Percentiles rank a stretch among this genome's conserved stretches.
These are phyloP conservation scores for Pomatorhinus ruficollis DNA, from an alignment of 2,113 vertebrate species.

Conservation along the genomic window DNA sequence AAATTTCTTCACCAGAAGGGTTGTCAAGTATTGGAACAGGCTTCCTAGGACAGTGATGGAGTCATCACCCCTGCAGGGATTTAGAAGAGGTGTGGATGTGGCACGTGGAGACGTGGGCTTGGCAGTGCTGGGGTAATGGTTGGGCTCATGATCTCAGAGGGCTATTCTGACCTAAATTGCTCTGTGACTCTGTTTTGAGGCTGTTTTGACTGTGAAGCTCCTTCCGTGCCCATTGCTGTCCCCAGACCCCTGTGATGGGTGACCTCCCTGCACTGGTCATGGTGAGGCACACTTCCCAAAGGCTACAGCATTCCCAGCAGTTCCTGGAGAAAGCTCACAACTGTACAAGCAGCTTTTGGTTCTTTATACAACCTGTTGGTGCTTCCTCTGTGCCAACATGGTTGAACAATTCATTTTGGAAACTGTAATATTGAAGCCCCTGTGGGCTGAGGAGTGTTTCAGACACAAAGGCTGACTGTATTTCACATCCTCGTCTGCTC, in stretches of 20 bases:
- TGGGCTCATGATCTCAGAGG: background rate
- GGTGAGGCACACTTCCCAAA: background rate
- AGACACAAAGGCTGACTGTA: background rate
- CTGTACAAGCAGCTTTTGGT: rapidly evolving
- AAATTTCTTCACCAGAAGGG: background rate
- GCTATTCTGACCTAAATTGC: background rate
- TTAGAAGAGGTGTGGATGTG: background rate
- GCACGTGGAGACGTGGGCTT: background rate
- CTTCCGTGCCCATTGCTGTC: background rate
- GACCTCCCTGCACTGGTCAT: background rate
- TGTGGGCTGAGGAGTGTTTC: background rate
- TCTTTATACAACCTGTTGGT: background rate
- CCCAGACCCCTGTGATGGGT: background rate
- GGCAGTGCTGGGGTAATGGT: background rate
- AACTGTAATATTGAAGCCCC: background rate
- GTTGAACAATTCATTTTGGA: background rate
- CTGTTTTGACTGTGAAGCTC: background rate
- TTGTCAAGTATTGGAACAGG: background rate
- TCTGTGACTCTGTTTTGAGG: background rate
- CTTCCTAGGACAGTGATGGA: background rate
- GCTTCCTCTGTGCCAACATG: background rate
- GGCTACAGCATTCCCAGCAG: background rate
- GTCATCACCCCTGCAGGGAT: background rate
- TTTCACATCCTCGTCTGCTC: background rate
- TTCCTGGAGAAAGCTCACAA: background rate